Conservation (phyloP, 2,888 invertebrate species). For the Argyresthia albistria region DNA sequence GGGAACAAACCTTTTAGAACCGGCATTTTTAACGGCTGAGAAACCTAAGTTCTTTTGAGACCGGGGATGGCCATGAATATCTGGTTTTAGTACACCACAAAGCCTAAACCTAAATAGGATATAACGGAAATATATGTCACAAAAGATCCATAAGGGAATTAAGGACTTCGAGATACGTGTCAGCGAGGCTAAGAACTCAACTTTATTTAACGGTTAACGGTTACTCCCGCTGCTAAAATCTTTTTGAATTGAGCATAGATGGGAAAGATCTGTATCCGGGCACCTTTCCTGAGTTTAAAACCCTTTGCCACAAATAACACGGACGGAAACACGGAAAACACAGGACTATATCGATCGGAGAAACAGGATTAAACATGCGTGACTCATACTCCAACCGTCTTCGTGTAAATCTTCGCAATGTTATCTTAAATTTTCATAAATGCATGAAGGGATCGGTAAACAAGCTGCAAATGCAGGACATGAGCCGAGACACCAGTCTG, state of each 20-base stretch:
- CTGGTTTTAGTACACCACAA: background rate
- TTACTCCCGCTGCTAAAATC: too few species aligned
- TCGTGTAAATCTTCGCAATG: background rate
- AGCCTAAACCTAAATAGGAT: background rate
- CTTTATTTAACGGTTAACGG: too few species aligned
- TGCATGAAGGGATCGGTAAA: constrained; percentile 38
- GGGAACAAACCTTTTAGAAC: constrained; percentile 23
- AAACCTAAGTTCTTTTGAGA: too few species aligned
- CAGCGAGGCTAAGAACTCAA: too few species aligned
- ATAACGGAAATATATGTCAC: background rate
- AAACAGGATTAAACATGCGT: background rate
- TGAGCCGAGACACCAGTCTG: constrained; percentile 15
- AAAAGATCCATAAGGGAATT: background rate
- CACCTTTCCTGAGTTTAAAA: too few species aligned
- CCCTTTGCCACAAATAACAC: too few species aligned
- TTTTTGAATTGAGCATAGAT: too few species aligned
- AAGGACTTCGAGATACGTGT: too few species aligned
- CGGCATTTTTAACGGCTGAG: constrained; percentile 40
- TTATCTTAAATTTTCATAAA: constrained; percentile 12
- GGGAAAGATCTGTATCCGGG: too few species aligned
- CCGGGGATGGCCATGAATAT: too few species aligned
- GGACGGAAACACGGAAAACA: too few species aligned
- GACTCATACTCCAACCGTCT: background rate
- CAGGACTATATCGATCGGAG: too few species aligned
- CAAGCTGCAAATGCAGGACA: constrained; percentile 20